Base-by-base conservation (phyloP, 2,797 vertebrate genomes). In the Acrocephalus scirpaceus region DNA sequence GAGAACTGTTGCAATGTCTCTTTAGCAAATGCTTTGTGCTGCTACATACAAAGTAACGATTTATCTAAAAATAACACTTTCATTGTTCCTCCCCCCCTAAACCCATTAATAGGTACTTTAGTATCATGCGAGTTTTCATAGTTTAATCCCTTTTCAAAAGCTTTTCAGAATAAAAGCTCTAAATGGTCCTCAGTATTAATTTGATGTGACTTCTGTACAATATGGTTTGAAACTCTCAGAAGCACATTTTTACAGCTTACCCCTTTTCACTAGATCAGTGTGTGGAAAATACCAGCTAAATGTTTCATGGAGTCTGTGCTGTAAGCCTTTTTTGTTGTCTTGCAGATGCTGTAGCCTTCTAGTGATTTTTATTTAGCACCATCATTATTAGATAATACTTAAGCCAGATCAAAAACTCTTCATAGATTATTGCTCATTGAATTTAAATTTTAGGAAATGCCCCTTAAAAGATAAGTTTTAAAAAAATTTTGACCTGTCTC, bases 191-290 rank as follows among this genome's bases (percentile, higher is more conserved):
- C 99, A 99, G 98, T 98, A 99, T 99, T 99, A 99, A 99, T 99
- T 98, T 98, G 99, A 99, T 99, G 98, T 99, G 99, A 99, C 99
- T 99, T 99, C 98, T 98, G 98, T 99, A 99, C 99, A 99, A 99
- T 99, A 98, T 98, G 98, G 98, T 97, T 98, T 98, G 98, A 98
- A 98, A 98, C 98, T 98, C 98, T 98, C 98, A 98, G 98, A 98
- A 98, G 98, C 98, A 98, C 98, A 97, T 98, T 99, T 98, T 98
- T 97, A 96, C 98, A 94, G 98, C 98, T 98, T 98, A 98, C 98
- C 97, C 98, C 98, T 98, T 99, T 98, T 98, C 98, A 98, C 96
- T 97, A 96, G 98, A 97, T 96, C 97, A 97, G 95, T 81, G 98
- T 97, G 95, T 98, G 97, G 98, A 98, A 98, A 98, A 98, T 97